Evolutionary conservation across 2,888 invertebrate species (phyloP).

Genomic region (Ectemnius lituratus): DNA sequence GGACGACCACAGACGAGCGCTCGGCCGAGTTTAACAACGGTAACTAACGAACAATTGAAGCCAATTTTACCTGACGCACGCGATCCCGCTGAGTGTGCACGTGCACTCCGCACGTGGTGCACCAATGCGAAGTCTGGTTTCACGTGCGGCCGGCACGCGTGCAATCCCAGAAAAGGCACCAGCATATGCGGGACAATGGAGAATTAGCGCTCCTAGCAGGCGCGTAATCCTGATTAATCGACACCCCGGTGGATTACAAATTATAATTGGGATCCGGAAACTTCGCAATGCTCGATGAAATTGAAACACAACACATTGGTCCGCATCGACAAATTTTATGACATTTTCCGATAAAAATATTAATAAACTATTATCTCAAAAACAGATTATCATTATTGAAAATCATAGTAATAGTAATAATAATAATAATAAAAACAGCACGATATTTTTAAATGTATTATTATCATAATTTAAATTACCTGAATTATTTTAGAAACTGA

Average conservation of each 20-base stretch:
- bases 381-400: too few relatives aligned
- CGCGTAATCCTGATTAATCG: slow-evolving; percentile 38
- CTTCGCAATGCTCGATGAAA: background rate
- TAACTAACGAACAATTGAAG: slow-evolving; percentile 45
- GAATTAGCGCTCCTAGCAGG: slow-evolving; percentile 20
- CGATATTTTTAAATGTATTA: too few relatives aligned
- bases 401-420: too few relatives aligned
- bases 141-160: slow-evolving; percentile 39
- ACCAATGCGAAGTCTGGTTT: slow-evolving; percentile 24
- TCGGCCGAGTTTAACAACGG: slow-evolving; percentile 21
- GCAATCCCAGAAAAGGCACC: slow-evolving; percentile 22
- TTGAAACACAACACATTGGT: slow-evolving; percentile 1
- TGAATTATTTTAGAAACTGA: too few relatives aligned
- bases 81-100: slow-evolving; percentile 37
- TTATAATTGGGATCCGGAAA: slow-evolving; percentile 28
- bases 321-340: too few relatives aligned
- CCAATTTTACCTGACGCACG: slow-evolving; percentile 39
- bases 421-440: too few relatives aligned
- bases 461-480: too few relatives aligned
- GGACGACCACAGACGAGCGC: background rate
- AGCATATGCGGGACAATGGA: slow-evolving; percentile 5
- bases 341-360: too few relatives aligned
- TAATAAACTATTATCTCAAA: too few relatives aligned
- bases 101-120: slow-evolving; percentile 40
- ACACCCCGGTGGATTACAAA: slow-evolving; percentile 16